Evolutionary conservation across 2,888 invertebrate species (phyloP).

Genomic region (Celastrina argiolus): DNA sequence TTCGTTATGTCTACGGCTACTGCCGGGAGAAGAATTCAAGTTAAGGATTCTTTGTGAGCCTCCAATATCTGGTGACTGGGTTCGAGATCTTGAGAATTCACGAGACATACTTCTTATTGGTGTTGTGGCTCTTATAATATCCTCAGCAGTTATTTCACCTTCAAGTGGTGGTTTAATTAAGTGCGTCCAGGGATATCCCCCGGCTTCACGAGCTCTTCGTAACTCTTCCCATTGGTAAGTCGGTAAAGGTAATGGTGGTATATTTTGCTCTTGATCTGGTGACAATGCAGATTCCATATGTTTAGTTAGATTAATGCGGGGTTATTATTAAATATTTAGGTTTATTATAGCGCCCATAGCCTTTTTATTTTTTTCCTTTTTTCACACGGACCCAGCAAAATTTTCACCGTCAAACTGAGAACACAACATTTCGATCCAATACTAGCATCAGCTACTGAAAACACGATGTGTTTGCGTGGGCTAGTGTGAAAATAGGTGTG

Average conservation of each 20-base stretch:
- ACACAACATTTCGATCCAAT: constrained; percentile 75
- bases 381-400: constrained; percentile 57
- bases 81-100: constrained; percentile 65
- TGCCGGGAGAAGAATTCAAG: constrained; percentile 71
- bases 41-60: constrained; percentile 65
- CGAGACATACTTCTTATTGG: constrained; percentile 72
- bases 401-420: constrained; percentile 64
- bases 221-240: constrained; percentile 91
- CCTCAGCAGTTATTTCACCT: constrained; percentile 70
- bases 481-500: constrained; percentile 75
- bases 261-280: constrained; percentile 68
- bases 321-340: constrained; percentile 31
- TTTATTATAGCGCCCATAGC: constrained; percentile 39
- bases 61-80: constrained; percentile 59
- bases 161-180: constrained; percentile 81
- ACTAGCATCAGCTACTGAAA: constrained; percentile 69
- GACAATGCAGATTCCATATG: constrained; percentile 77
- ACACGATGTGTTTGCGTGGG: constrained; percentile 73
- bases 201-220: constrained; percentile 81
- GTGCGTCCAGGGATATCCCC: constrained; percentile 90
- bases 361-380: constrained; percentile 37
- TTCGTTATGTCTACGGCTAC: constrained; percentile 67
- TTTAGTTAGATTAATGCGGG: constrained; percentile 48
- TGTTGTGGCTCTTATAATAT: constrained; percentile 67
- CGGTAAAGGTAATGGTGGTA: constrained; percentile 84